Conservation (phyloP, 1,140 invertebrate species). For the Subanguina moxae region DNA sequence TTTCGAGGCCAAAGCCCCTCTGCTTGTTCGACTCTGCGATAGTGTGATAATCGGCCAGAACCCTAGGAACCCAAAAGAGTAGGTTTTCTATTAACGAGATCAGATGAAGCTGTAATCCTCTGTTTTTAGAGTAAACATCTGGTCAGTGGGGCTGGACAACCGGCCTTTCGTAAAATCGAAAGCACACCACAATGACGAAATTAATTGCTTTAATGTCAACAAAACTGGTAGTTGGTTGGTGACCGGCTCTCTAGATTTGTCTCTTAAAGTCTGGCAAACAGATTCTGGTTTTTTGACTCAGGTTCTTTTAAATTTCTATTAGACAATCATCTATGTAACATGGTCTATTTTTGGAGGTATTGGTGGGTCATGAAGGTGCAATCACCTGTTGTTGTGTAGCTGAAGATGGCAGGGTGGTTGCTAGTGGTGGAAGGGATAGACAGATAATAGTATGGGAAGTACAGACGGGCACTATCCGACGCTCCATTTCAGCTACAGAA, state of each 20-base stretch:
- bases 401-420: slow-evolving; percentile 40
- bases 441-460: slow-evolving; percentile 47
- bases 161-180: slow-evolving; percentile 36
- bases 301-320: slow-evolving; percentile 22
- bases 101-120: background rate
- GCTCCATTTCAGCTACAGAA: slow-evolving; percentile 14
- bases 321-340: background rate
- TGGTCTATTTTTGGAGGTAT: slow-evolving; percentile 24
- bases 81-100: background rate
- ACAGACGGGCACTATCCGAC: slow-evolving; percentile 33
- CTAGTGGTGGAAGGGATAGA: slow-evolving; percentile 41
- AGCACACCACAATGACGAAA: slow-evolving; percentile 49
- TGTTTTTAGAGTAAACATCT: slow-evolving; percentile 46
- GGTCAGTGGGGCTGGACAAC: slow-evolving; percentile 35
- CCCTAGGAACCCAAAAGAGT: slow-evolving; percentile 45
- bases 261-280: slow-evolving; percentile 49
- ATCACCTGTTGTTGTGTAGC: slow-evolving; percentile 42
- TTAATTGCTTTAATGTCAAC: slow-evolving; percentile 43
- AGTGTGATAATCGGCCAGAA: slow-evolving; percentile 38
- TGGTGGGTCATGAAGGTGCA: slow-evolving; percentile 49
- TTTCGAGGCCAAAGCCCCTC: slow-evolving; percentile 27
- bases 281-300: slow-evolving; percentile 48
- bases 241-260: slow-evolving; percentile 48
- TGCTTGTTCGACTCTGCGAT: slow-evolving; percentile 39
- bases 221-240: slow-evolving; percentile 39